phyloP scores from a whole-genome alignment of 2,797 vertebrate species.

The Spinibarbus caldwelli region DNA sequence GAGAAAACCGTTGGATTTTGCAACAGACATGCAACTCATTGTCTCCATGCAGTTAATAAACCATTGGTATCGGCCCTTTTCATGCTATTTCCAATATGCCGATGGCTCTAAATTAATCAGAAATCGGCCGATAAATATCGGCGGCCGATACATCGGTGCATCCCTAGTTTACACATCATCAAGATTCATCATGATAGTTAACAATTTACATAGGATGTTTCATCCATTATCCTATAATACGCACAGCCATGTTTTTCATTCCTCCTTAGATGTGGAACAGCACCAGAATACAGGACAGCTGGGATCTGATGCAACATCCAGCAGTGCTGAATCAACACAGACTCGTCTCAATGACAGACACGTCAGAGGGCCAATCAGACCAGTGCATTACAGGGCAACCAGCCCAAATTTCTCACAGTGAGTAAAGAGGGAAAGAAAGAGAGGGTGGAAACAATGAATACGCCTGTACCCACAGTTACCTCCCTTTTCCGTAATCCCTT shows the following conservation, averaged over 20 bases:
- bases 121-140: no score
- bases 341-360: constrained; percentile 45
- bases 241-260: not conserved
- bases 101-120: no score
- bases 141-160: no score
- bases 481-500: not conserved
- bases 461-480: not conserved
- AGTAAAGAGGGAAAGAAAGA: constrained; percentile 62
- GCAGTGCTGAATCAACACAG: constrained; percentile 3
- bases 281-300: constrained; percentile 37
- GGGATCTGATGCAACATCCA: constrained; percentile 33
- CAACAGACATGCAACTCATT: no score
- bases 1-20: no score
- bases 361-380: constrained; percentile 60
- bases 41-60: no score
- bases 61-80: no score
- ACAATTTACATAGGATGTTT: no score
- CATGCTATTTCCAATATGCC: no score
- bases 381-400: constrained; percentile 50
- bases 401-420: constrained; percentile 62
- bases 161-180: no score
- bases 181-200: not conserved
- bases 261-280: constrained; percentile 46
- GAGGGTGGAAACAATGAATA: not conserved
- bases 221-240: not conserved